Percentiles rank a stretch among this genome's conserved stretches.
These are phyloP conservation scores for Mycalesis mineus DNA, from an alignment of 2,888 invertebrate genomes.

Conservation along the genomic window DNA sequence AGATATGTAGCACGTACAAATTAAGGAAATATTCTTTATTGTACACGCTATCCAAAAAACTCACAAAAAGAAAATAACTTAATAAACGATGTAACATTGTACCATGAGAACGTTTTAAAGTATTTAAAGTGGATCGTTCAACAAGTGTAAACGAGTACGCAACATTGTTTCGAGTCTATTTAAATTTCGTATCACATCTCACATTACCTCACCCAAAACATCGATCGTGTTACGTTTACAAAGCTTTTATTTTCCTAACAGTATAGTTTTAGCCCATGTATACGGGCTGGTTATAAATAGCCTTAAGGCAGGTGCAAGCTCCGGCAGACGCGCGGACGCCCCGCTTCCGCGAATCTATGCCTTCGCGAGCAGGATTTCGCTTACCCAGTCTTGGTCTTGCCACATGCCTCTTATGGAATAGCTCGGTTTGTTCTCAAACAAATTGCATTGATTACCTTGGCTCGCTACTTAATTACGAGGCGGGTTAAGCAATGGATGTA, in stretches of 20 bases:
- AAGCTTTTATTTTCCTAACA: slow-evolving; percentile 22
- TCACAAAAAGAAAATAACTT: too few relatives aligned
- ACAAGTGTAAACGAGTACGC: too few relatives aligned
- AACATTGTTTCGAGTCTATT: slow-evolving; percentile 5
- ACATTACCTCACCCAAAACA: slow-evolving; percentile 13
- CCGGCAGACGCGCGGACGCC: slow-evolving; percentile 70
- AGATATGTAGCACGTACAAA: too few relatives aligned
- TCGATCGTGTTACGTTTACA: slow-evolving; percentile 14
- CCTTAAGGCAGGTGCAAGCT: slow-evolving; percentile 58
- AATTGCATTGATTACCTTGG: slow-evolving; percentile 34
- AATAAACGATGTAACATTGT: too few relatives aligned
- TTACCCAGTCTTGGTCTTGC: slow-evolving; percentile 14
- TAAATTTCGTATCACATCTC: slow-evolving; percentile 8
- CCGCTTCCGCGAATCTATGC: slow-evolving; percentile 62
- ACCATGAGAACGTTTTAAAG: too few relatives aligned
- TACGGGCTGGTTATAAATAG: slow-evolving; percentile 72
- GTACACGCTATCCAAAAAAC: too few relatives aligned
- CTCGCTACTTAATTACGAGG: slow-evolving; percentile 29
- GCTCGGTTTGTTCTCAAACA: slow-evolving; percentile 27
- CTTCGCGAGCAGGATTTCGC: slow-evolving; percentile 27
- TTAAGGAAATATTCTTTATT: too few relatives aligned
- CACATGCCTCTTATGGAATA: slow-evolving; percentile 30
- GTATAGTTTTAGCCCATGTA: slow-evolving; percentile 51
- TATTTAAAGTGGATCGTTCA: too few relatives aligned
- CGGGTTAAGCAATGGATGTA: slow-evolving; percentile 29